Conservation (phyloP, 2,888 invertebrate species). For the Catocala nupta region DNA sequence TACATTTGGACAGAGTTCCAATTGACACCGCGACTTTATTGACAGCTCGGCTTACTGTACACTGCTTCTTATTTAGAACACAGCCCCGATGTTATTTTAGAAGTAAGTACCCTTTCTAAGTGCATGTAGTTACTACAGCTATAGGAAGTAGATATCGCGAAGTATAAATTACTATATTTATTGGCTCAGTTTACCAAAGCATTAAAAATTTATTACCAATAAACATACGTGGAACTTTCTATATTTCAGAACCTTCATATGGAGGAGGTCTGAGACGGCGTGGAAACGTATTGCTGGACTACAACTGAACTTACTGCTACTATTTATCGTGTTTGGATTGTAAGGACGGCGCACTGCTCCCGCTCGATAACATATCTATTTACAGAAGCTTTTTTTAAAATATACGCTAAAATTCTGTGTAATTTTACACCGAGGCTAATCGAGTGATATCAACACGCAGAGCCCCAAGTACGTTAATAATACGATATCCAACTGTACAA, state of each 20-base stretch:
- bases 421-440: constrained; percentile 16
- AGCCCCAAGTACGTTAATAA: constrained; percentile 14
- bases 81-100: too few relatives aligned
- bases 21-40: constrained; percentile 3
- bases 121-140: too few relatives aligned
- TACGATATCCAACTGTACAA: constrained; percentile 27
- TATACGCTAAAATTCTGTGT: constrained; percentile 10
- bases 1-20: not conserved
- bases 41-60: not conserved
- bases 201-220: too few relatives aligned
- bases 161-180: too few relatives aligned
- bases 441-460: constrained; percentile 24
- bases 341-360: not conserved
- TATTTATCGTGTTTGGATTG: not conserved
- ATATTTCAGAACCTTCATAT: too few relatives aligned
- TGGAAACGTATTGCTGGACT: too few relatives aligned
- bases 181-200: too few relatives aligned
- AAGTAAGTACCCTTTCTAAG: too few relatives aligned
- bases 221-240: too few relatives aligned
- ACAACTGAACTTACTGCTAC: too few relatives aligned
- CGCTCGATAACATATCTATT: constrained; percentile 21
- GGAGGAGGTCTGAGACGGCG: too few relatives aligned
- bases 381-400: constrained; percentile 17
- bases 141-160: too few relatives aligned
- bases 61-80: not conserved